Percentiles rank a stretch among this genome's conserved stretches.
Conservation (phyloP, 2,797 vertebrate genomes). For the Pteropus rufus region DNA sequence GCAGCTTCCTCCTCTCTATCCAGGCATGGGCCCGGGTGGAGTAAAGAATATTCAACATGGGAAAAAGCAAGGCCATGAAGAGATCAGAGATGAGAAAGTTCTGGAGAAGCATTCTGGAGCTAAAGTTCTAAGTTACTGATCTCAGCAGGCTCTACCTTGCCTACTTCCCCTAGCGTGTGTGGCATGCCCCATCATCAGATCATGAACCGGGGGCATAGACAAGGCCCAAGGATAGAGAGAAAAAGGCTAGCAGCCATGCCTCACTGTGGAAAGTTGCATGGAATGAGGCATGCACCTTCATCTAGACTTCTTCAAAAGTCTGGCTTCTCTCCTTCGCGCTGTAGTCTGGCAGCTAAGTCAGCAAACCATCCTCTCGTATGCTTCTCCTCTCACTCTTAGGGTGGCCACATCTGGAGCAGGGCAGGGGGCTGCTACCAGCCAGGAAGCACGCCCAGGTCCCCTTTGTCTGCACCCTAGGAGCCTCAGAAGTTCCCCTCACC, state of each 20-base stretch:
- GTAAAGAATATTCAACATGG: background rate
- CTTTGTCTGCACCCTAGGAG: background rate
- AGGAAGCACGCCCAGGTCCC: background rate
- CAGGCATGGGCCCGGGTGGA: background rate
- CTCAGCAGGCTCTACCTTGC: background rate
- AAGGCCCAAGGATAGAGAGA: background rate
- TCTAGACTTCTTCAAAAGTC: background rate
- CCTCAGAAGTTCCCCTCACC: background rate
- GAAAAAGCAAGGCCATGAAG: background rate
- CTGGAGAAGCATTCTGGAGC: background rate
- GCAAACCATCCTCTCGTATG: fast-evolving
- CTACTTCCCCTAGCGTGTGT: background rate
- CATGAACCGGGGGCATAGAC: fast-evolving
- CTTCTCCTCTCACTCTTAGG: background rate
- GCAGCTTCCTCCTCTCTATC: background rate
- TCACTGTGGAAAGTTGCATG: background rate
- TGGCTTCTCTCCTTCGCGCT: background rate
- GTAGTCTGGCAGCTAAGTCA: background rate
- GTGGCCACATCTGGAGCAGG: background rate
- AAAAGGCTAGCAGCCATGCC: fast-evolving
- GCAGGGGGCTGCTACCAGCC: background rate
- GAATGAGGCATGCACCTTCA: fast-evolving
- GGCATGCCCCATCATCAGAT: background rate
- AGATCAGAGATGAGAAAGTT: background rate
- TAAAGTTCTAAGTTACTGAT: background rate